These are phyloP conservation scores for Pseudonaja textilis DNA, from an alignment of 2,113 vertebrate genomes.

Conservation along the genomic window DNA sequence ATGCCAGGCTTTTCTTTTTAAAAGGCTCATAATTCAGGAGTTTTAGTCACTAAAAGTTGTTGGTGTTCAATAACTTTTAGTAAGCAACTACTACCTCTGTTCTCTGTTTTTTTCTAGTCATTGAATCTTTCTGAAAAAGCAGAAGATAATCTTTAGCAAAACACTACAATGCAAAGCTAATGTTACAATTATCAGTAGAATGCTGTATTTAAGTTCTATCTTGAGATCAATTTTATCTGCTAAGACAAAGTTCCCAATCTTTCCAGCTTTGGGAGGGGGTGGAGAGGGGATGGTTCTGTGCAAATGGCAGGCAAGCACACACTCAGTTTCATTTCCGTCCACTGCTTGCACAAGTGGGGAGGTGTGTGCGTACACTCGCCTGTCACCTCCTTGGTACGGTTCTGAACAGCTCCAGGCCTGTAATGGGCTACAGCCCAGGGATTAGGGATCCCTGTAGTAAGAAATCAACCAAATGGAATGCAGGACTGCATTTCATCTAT, in stretches of 20 bases:
- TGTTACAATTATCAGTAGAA: neutral
- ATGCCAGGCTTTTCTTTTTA: neutral
- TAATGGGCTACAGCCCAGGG: neutral
- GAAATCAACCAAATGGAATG: neutral
- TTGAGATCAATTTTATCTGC: neutral
- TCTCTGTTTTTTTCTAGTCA: neutral
- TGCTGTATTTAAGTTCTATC: neutral
- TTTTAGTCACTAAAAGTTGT: neutral
- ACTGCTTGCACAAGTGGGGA: neutral
- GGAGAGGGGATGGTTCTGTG: neutral
- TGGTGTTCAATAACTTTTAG: neutral
- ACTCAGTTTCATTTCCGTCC: neutral
- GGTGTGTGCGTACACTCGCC: accelerated
- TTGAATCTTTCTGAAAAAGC: neutral
- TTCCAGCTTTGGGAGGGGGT: neutral
- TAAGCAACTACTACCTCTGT: neutral
- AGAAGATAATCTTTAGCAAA: neutral
- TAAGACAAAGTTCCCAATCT: neutral
- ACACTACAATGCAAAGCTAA: neutral
- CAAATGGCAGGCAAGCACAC: neutral
- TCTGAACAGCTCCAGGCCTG: neutral
- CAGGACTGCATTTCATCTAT: neutral
- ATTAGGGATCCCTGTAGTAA: neutral
- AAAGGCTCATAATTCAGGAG: neutral
- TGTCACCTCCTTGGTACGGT: neutral